Evolutionary conservation across 2,113 vertebrate species (phyloP).

Genomic region (Nannobrachium achirus): DNA sequence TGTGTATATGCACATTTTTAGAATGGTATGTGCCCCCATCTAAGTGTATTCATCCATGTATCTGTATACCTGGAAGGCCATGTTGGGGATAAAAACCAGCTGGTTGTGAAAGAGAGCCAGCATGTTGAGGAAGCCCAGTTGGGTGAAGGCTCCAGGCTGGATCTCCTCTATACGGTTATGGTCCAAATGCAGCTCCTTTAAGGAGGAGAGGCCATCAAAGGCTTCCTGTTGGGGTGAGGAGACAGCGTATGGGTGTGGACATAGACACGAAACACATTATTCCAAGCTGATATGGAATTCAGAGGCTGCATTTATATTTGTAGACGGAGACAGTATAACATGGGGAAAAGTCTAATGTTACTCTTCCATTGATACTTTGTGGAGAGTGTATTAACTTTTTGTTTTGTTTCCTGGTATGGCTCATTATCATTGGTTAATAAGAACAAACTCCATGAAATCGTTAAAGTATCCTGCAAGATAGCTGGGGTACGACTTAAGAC

Average conservation of each 20-base stretch:
- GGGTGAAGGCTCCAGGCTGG: slow-evolving; percentile 87
- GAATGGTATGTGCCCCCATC: not conserved
- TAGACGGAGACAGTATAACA: no score
- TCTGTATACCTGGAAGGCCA: slow-evolving; percentile 85
- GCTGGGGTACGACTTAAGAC: no score
- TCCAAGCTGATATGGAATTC: no score
- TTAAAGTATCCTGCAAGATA: no score
- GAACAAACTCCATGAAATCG: no score
- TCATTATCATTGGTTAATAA: no score
- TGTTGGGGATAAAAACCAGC: slow-evolving; percentile 91
- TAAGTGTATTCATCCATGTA: not conserved
- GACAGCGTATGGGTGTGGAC: not conserved
- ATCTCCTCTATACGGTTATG: slow-evolving; percentile 91
- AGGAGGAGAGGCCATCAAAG: slow-evolving; percentile 88
- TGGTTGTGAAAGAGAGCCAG: slow-evolving; percentile 86
- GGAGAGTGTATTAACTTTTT: no score
- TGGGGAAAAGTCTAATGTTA: no score
- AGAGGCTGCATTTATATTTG: no score
- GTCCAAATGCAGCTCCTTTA: slow-evolving; percentile 86
- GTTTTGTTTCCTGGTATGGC: no score
- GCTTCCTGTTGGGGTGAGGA: slow-evolving; percentile 78
- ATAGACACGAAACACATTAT: no score
- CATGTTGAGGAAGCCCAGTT: slow-evolving; percentile 85
- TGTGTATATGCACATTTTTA: not conserved
- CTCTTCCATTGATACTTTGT: no score